phyloP scores from a whole-genome alignment of 2,113 vertebrate species.

The Dicerorhinus sumatrensis region DNA sequence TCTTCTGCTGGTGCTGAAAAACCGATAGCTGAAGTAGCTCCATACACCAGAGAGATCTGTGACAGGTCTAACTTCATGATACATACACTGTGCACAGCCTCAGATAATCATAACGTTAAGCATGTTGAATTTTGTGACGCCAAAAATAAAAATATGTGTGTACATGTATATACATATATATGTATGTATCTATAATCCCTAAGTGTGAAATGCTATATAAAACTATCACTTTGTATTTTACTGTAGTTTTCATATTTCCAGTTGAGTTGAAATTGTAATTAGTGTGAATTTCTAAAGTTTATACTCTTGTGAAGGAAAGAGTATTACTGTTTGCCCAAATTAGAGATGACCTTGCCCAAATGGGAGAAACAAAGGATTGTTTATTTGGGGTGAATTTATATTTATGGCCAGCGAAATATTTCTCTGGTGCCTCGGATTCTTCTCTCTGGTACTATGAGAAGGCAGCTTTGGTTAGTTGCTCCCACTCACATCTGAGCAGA shows the following conservation, averaged over 20 bases:
- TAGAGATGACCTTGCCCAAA: constrained; percentile 50
- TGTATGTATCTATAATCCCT: neutral
- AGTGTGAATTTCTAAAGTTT: constrained; percentile 50
- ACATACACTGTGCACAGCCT: neutral
- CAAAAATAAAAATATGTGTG: neutral
- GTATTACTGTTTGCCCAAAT: constrained; percentile 67
- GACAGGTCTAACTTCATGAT: neutral
- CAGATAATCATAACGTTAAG: neutral
- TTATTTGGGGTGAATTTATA: constrained; percentile 82
- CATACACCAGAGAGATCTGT: neutral
- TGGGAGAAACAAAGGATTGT: constrained; percentile 69
- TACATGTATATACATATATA: neutral
- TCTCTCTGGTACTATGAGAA: constrained; percentile 80
- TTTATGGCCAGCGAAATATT: constrained; percentile 73
- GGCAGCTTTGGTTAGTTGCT: constrained; percentile 85
- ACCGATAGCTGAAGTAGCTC: neutral
- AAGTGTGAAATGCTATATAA: neutral
- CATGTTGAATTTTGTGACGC: neutral
- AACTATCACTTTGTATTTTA: neutral
- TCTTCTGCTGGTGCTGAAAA: neutral
- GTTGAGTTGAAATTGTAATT: neutral
- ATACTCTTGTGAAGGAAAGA: constrained; percentile 61
- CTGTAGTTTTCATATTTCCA: constrained; percentile 8
- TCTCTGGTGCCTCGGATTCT: constrained; percentile 74
- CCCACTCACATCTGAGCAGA: constrained; percentile 85